A percentile compares a stretch with the other conserved stretches of the same genome.
phyloP scores from a whole-genome alignment of 1,140 invertebrate genomes.

The Drosophila oshimai region DNA sequence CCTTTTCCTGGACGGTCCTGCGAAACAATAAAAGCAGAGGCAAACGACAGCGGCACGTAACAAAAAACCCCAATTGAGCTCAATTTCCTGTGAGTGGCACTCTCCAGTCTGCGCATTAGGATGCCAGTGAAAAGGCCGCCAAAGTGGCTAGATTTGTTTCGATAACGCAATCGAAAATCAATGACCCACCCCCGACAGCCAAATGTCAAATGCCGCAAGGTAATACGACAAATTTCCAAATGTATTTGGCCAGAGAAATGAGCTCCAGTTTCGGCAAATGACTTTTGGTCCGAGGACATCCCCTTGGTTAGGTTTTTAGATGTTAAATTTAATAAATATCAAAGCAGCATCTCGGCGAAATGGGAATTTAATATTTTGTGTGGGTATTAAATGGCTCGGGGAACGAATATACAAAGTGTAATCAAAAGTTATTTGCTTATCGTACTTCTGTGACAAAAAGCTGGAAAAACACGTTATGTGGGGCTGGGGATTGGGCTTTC shows the following conservation, averaged over 20 bases:
- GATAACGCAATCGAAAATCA: slow-evolving; percentile 68
- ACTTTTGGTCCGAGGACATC: not conserved
- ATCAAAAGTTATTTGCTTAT: slow-evolving; percentile 30
- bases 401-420: slow-evolving; percentile 5
- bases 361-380: slow-evolving; percentile 46
- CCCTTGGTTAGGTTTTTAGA: slow-evolving; percentile 10
- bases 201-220: slow-evolving; percentile 44
- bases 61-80: slow-evolving; percentile 57
- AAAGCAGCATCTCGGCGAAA: slow-evolving; percentile 33
- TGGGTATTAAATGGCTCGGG: slow-evolving; percentile 37
- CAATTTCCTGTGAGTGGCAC: slow-evolving; percentile 47
- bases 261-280: slow-evolving; percentile 49
- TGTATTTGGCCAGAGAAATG: slow-evolving; percentile 32
- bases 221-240: slow-evolving; percentile 52
- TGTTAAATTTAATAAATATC: slow-evolving; percentile 71
- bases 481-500: not conserved
- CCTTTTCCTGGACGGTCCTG: slow-evolving; percentile 24
- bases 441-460: not conserved
- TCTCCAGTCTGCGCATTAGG: slow-evolving; percentile 8
- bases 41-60: slow-evolving; percentile 49
- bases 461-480: not conserved
- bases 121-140: slow-evolving; percentile 14
- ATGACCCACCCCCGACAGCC: slow-evolving; percentile 30
- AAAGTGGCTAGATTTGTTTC: slow-evolving; percentile 58
- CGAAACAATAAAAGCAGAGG: slow-evolving; percentile 20